Base-by-base conservation (phyloP, 2,113 vertebrate genomes). In the Cricetomys ansorgei region DNA sequence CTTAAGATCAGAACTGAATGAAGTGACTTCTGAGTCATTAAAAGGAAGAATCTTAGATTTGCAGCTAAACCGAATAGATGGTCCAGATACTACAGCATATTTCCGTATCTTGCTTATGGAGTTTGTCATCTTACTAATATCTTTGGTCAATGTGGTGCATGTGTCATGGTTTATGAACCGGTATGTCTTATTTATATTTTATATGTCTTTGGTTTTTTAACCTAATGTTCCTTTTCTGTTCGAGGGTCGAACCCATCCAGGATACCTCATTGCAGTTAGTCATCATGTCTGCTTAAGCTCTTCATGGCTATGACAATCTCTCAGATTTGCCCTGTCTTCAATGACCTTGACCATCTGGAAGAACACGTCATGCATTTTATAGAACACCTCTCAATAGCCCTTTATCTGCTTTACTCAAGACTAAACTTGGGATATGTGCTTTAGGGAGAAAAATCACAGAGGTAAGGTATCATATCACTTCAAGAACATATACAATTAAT, bases 11-110 rank as follows among this genome's bases (percentile, higher is more conserved):
- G 34, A 87, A 89, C 45, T 92, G 64, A 92, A 59, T 92, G 55
- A 48, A 95, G 84, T 96, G 88, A 95, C 95, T 91, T 91, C 69
- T 53, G 55, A 90, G 50, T 88, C 1, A 64, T 67, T 88, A 95
- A 92, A 88, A 84, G 37, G 10, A 37, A 92, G 37, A 90, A 55
- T 15, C 43, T 92, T 81, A 59, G 5, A 50, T 90, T 67, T 94
- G 50, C 16, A 59, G 7, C 62, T 94, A 91, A 73, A 73, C 59
- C 93, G 17, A 29, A 25, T n/a, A 64, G 17, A 50, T 55, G 59
- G 65, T 85, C n/a, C 29, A 83, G 67, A 92, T 45, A 43, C 2
- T 40, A 64, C 27, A 43, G n/a, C 1, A 19, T 50, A 70, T 92
- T 96, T 17, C 12, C 37, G 86, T 65, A 92, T 6, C 70, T 2